Conservation (phyloP, 2,797 vertebrate genomes). For the Agapornis canus region DNA sequence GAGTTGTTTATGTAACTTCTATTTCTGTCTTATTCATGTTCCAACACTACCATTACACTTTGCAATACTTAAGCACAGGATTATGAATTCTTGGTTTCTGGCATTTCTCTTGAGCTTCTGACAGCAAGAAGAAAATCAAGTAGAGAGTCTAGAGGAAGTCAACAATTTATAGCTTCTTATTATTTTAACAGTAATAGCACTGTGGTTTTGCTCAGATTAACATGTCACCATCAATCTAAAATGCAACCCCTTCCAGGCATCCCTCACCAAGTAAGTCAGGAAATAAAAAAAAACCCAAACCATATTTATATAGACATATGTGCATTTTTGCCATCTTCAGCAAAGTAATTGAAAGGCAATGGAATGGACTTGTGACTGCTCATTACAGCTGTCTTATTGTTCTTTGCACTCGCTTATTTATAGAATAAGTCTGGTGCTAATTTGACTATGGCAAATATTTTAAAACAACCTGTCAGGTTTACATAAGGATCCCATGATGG, state of each 20-base stretch:
- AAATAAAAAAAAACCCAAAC: neutral
- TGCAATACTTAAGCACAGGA: slow-evolving; percentile 9
- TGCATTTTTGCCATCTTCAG: neutral
- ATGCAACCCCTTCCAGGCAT: neutral
- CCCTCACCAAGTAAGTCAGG: neutral
- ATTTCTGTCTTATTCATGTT: slow-evolving; percentile 57
- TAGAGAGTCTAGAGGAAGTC: neutral
- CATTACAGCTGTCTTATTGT: neutral
- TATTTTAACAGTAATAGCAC: slow-evolving; percentile 1
- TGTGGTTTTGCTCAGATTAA: slow-evolving; percentile 13
- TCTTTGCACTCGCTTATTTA: neutral
- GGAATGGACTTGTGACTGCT: neutral
- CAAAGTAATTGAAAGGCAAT: neutral
- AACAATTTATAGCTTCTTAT: neutral
- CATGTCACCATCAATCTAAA: neutral
- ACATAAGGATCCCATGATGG: neutral
- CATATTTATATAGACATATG: neutral
- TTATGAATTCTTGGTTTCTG: slow-evolving; percentile 51
- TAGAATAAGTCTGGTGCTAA: neutral
- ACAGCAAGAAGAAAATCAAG: slow-evolving; percentile 13
- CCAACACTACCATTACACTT: slow-evolving; percentile 10
- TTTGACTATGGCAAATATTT: neutral
- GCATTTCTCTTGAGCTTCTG: slow-evolving; percentile 34
- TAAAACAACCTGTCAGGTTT: neutral
- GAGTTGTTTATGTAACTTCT: slow-evolving; percentile 50